These are phyloP conservation scores for Drosophila pseudoananassae DNA, from an alignment of 1,140 invertebrate species.

Conservation along the genomic window DNA sequence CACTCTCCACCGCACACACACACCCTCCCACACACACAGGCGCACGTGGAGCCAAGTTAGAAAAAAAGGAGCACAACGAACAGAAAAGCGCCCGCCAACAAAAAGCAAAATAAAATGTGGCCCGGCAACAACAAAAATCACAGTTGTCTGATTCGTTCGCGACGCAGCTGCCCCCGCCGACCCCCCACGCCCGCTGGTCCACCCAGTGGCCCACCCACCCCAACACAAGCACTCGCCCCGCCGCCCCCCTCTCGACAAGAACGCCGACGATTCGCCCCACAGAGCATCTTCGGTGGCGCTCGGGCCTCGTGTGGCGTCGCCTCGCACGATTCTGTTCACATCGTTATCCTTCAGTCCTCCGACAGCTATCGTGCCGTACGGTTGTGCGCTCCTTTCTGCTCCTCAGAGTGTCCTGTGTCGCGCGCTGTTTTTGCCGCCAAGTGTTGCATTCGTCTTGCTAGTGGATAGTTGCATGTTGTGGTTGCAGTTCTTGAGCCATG, in stretches of 20 bases:
- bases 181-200: slow-evolving; percentile 20
- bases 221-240: slow-evolving; percentile 8
- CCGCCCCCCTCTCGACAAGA: slow-evolving; percentile 6
- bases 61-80: slow-evolving; percentile 61
- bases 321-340: slow-evolving; percentile 3
- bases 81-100: slow-evolving; percentile 60
- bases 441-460: slow-evolving; percentile 50
- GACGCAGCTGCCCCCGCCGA: slow-evolving; percentile 57
- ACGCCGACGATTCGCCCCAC: slow-evolving; percentile 64
- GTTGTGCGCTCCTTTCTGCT: slow-evolving; percentile 43
- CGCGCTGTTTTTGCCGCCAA: slow-evolving; percentile 48
- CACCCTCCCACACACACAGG: slow-evolving; percentile 41
- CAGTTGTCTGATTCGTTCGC: slow-evolving; percentile 84
- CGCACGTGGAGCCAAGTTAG: slow-evolving; percentile 56
- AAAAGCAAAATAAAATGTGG: slow-evolving; percentile 79
- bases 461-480: slow-evolving; percentile 20
- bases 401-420: background rate
- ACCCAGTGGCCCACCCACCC: slow-evolving; percentile 24
- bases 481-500: slow-evolving; percentile 13
- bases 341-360: slow-evolving; percentile 58
- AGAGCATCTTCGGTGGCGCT: slow-evolving; percentile 53
- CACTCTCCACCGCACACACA: slow-evolving; percentile 27
- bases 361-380: slow-evolving; percentile 67
- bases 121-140: slow-evolving; percentile 79
- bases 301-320: slow-evolving; percentile 4